Evolutionary conservation across 2,888 invertebrate genomes (phyloP).

Genomic region (Himalopsyche kuldschensis): DNA sequence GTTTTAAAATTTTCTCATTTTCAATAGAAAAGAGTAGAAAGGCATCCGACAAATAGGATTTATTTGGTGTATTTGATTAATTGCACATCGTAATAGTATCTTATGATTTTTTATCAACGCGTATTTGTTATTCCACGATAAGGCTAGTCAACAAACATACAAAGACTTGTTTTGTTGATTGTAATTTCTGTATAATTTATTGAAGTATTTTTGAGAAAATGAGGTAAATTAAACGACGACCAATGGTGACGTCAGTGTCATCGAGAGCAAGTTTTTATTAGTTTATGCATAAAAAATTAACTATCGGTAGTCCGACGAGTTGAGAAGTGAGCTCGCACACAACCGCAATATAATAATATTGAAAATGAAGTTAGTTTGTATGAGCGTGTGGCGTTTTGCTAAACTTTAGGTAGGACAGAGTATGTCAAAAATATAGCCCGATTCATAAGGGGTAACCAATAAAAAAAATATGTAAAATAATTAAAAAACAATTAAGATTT

Average conservation of each 20-base stretch:
- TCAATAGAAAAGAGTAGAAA: too few relatives aligned
- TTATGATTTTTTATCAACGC: too few relatives aligned
- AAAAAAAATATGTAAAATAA: too few relatives aligned
- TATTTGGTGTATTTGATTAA: too few relatives aligned
- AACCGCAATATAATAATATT: not conserved
- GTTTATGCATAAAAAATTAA: not conserved
- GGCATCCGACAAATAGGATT: too few relatives aligned
- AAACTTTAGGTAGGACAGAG: not conserved
- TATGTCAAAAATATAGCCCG: not conserved
- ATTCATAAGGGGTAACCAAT: not conserved
- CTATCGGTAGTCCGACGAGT: not conserved
- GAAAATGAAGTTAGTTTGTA: not conserved
- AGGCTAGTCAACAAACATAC: too few relatives aligned
- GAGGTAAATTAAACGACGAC: not conserved
- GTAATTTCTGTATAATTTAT: too few relatives aligned
- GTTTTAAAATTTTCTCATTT: too few relatives aligned
- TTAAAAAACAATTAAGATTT: too few relatives aligned
- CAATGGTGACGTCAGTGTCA: not conserved
- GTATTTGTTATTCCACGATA: too few relatives aligned
- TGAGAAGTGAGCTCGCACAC: not conserved
- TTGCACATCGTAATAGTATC: too few relatives aligned
- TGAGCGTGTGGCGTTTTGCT: not conserved
- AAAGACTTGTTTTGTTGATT: too few relatives aligned
- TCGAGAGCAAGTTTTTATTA: not conserved
- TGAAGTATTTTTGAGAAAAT: not conserved